Evolutionary conservation across 2,113 vertebrate species (phyloP).

Genomic region (Helogale parvula): DNA sequence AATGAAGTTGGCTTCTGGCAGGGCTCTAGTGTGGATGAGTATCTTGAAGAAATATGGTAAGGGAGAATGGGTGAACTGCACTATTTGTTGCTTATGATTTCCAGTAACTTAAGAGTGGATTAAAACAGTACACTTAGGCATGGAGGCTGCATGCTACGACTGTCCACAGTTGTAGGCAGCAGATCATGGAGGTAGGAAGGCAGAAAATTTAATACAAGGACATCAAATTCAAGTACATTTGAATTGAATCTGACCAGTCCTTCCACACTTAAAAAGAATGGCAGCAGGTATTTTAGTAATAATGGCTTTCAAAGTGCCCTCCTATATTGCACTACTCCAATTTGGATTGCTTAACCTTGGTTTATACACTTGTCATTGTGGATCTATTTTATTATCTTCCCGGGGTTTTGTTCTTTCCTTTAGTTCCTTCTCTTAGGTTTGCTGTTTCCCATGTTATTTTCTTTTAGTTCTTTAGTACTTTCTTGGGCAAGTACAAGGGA

Average conservation of each 20-base stretch:
- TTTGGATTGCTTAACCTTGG: neutral
- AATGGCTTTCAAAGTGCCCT: neutral
- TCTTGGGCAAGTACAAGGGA: neutral
- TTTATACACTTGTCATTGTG: neutral
- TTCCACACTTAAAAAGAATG: neutral
- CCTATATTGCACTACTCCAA: neutral
- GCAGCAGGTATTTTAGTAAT: neutral
- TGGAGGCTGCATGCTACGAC: neutral
- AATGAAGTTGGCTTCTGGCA: neutral
- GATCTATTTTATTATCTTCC: neutral
- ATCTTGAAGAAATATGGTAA: neutral
- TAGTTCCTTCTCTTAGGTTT: constrained; percentile 17
- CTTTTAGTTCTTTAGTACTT: neutral
- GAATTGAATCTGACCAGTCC: neutral
- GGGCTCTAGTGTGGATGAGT: neutral
- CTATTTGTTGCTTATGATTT: neutral
- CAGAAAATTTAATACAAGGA: neutral
- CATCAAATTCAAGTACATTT: neutral
- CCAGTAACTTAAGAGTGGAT: neutral
- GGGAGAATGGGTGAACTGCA: neutral
- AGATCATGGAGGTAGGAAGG: neutral
- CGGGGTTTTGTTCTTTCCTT: neutral
- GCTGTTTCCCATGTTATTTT: neutral
- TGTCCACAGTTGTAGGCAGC: neutral
- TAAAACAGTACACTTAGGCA: neutral